Evolutionary conservation across 2,888 invertebrate species (phyloP), one percentile per base, ranked within the genome.

Genomic region (Ectemnius lituratus): DNA sequence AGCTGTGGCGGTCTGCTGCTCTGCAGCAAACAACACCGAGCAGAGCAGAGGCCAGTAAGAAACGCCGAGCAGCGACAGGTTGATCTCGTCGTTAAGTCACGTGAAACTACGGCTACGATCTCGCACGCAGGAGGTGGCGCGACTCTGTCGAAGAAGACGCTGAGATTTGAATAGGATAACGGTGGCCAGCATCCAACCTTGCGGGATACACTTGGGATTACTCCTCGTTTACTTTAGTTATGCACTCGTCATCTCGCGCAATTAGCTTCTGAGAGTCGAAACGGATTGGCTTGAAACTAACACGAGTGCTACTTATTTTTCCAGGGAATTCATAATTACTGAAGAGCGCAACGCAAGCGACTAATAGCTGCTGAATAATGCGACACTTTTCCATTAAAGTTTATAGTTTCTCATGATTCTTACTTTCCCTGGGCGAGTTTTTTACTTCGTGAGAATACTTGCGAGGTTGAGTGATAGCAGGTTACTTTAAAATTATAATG

Each of bases 91-190:
- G 56, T 20, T 60, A 60, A 70, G 37, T 4, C 45, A 18, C 63
- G 45, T 63, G 27, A n/a, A 13, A 37, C 23, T 16, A 58, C 20
- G 69, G 65, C 65, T 64, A 47, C 47, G 64, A 69, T 28, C 58
- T 28, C 37, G 23, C 18, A 28, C 20, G 27, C 65, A 64, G 64
- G 14, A 16, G 11, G 37, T 37, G 37, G 37, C 37, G 37, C 37
- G 37, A 37, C 37, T 37, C 37, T 37, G 37, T 37, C 37, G 37
- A 37, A 37, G 37, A 37, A 37, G 37, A 37, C 37, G 37, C 8
- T 37, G 37, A 37, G 37, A 37, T 37, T 37, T 37, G 37, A 11
- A 37, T 37, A 0, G 37, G 37, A 37, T 37, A 37, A 37, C 37
- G 1, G 37, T 6, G 37, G 37, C 37, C 37, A 11, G 37, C 3